These are phyloP conservation scores for Plebejus argus DNA, from an alignment of 2,888 invertebrate genomes.

Conservation along the genomic window DNA sequence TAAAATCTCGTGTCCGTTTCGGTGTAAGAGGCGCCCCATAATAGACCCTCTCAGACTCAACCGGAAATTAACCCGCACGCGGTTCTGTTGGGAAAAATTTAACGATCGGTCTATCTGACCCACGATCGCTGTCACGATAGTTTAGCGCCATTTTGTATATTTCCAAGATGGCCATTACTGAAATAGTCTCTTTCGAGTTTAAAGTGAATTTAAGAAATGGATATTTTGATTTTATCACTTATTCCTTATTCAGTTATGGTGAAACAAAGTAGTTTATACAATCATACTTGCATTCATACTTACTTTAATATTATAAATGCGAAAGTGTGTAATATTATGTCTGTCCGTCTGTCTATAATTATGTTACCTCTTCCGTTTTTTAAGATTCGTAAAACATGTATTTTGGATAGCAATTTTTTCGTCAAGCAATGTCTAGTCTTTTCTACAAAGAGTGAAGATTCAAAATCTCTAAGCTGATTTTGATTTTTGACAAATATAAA, in stretches of 20 bases:
- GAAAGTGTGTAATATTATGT: too few species aligned
- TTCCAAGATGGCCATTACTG: neutral
- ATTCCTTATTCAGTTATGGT: neutral
- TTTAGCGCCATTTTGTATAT: neutral
- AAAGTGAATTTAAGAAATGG: neutral
- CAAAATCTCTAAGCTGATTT: too few species aligned
- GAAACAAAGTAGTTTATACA: too few species aligned
- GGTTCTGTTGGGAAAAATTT: slow-evolving; percentile 48
- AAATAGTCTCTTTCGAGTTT: neutral
- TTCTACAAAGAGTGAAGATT: too few species aligned
- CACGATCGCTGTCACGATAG: neutral
- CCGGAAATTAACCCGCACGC: slow-evolving; percentile 50
- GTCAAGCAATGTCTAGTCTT: too few species aligned
- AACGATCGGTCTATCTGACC: slow-evolving; percentile 48
- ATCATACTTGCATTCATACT: too few species aligned
- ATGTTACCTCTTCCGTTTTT: neutral
- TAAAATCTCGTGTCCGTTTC: neutral
- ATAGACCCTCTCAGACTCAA: slow-evolving; percentile 38
- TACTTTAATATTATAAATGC: neutral
- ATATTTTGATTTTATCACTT: neutral
- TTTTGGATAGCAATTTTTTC: too few species aligned
- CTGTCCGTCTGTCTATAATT: too few species aligned
- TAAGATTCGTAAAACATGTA: too few species aligned
- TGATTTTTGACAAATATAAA: too few species aligned
- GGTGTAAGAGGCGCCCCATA: slow-evolving; percentile 36